phyloP scores from a whole-genome alignment of 2,797 vertebrate species.

The Nothura maculosa region DNA sequence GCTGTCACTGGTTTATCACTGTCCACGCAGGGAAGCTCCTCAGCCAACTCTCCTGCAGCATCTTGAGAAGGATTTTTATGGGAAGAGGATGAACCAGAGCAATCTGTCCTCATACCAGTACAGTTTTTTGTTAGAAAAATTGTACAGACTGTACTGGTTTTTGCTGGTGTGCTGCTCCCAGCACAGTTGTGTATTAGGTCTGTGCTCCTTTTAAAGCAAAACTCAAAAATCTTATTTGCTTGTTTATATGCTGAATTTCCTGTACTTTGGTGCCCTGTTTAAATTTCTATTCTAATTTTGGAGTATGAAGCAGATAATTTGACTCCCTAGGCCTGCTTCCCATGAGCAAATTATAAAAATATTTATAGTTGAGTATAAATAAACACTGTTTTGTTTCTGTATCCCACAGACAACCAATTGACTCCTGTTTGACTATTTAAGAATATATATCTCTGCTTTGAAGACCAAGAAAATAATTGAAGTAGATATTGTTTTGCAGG shows the following conservation, averaged over 20 bases:
- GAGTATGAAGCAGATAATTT: neutral
- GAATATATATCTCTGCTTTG: neutral
- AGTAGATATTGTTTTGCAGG: neutral
- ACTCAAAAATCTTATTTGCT: neutral
- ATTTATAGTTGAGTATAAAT: slow-evolving; percentile 8
- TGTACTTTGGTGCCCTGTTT: slow-evolving; percentile 16
- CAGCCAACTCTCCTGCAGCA: fast-evolving
- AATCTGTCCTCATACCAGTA: neutral
- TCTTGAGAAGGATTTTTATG: neutral
- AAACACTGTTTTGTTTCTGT: neutral
- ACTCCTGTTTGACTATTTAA: neutral
- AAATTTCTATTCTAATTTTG: neutral
- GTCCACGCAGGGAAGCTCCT: neutral
- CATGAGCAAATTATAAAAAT: neutral
- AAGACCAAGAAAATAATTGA: neutral
- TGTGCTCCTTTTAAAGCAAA: neutral
- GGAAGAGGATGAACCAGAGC: neutral
- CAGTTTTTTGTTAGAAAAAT: neutral
- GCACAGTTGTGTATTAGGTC: neutral
- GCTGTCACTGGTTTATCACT: neutral
- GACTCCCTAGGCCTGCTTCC: neutral
- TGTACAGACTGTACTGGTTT: fast-evolving
- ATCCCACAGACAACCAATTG: neutral
- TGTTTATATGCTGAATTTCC: slow-evolving; percentile 11
- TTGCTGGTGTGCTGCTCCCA: neutral